Base-by-base conservation (phyloP, 2,888 invertebrate genomes). In the Lasiommata megera region DNA sequence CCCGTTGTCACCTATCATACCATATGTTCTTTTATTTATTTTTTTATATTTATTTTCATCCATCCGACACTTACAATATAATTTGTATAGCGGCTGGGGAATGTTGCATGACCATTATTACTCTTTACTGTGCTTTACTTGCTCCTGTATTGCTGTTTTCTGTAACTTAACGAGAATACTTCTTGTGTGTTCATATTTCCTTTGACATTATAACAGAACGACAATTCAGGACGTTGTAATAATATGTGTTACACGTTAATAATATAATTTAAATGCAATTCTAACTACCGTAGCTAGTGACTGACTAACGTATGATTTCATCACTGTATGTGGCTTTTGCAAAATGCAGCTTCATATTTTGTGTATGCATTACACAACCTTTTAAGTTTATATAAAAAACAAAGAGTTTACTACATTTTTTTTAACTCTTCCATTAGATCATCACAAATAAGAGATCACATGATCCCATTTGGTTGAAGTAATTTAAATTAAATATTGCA, bases 1-100 rank as follows among this genome's bases (percentile, higher is more conserved):
- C 86, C 86, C 80, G 59, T 72, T 70, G 72, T 88, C 88, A 83
- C 80, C 86, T 73, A 61, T 80, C 82, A 81, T 80, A 78, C 77
- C 80, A 81, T 71, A 70, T 77, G 71, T 68, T n/a, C n/a, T n/a
- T n/a, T 74, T 70, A 78, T 77, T 71, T 72, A 50, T 72, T 77
- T 73, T 71, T 64, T 72, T 73, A 66, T 64, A 68, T 77, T 84
- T 79, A 64, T 78, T 78, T 87, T 76, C 69, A 77, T 84, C 88
- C 89, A 89, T 89, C 84, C 85, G 81, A 84, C 84, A 88, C 81
- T 82, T 82, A 80, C 29, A 18, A 66, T 70, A 82, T 81, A 78
- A 71, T 86, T 84, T 78, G 72, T 76, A 86, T 78, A 82, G 88
- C 88, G 88, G 89, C 89, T 90, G 89, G 88, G 88, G 88, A 90